These are phyloP conservation scores for Oncopeltus fasciatus DNA, from an alignment of 1,140 invertebrate species.

Conservation along the genomic window DNA sequence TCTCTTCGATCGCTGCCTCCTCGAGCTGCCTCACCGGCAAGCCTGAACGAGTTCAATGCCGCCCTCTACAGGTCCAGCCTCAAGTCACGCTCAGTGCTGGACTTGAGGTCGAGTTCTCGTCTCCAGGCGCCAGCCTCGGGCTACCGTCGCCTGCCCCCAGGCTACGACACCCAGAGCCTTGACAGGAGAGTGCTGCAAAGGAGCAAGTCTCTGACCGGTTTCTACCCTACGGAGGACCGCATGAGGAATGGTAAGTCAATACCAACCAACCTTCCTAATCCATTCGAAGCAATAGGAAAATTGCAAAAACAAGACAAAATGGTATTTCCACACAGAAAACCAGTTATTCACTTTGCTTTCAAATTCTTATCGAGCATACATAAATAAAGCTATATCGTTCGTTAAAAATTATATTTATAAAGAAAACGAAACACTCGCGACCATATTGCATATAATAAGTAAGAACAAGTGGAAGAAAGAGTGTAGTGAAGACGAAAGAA, in stretches of 20 bases:
- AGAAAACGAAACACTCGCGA: too few relatives aligned
- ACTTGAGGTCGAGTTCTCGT: not conserved
- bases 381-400: too few relatives aligned
- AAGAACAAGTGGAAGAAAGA: too few relatives aligned
- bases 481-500: too few relatives aligned
- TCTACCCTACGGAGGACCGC: not conserved
- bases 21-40: not conserved
- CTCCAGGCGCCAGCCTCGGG: not conserved
- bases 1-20: not conserved
- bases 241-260: conserved; percentile 4
- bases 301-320: too few relatives aligned
- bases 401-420: too few relatives aligned
- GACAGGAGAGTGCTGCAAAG: not conserved
- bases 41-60: not conserved
- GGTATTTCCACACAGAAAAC: too few relatives aligned
- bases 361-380: too few relatives aligned
- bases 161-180: not conserved
- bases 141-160: not conserved
- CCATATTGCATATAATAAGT: too few relatives aligned
- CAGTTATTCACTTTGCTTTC: too few relatives aligned
- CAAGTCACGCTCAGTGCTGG: not conserved
- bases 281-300: too few relatives aligned
- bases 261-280: too few relatives aligned
- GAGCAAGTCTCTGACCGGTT: not conserved
- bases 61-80: not conserved